A percentile compares a stretch with the other conserved stretches of the same genome.
These are phyloP conservation scores for Hirudo medicinalis DNA, from an alignment of 1,140 invertebrate species.

Conservation along the genomic window DNA sequence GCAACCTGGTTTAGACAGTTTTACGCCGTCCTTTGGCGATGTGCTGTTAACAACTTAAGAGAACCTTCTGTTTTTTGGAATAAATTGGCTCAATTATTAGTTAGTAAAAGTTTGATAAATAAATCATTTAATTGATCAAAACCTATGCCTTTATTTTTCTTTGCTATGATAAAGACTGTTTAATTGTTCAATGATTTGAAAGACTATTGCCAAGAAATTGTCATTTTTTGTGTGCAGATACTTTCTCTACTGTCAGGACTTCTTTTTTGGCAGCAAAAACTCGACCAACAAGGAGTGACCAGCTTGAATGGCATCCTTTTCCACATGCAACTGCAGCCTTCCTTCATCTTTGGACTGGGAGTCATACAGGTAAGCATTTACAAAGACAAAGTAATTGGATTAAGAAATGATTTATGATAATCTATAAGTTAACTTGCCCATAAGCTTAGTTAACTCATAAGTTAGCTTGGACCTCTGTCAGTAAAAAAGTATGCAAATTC, in stretches of 20 bases:
- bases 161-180: too few relatives aligned
- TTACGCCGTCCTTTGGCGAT: constrained; percentile 72
- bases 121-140: neutral
- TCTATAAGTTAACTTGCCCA: too few relatives aligned
- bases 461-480: too few relatives aligned
- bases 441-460: too few relatives aligned
- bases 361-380: constrained; percentile 32
- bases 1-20: constrained; percentile 77
- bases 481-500: too few relatives aligned
- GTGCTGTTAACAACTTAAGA: constrained; percentile 70
- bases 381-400: neutral
- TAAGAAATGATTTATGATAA: too few relatives aligned
- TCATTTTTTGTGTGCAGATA: constrained; percentile 40
- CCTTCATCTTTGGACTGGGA: constrained; percentile 35
- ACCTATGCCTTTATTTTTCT: too few relatives aligned
- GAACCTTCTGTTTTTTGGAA: constrained; percentile 80
- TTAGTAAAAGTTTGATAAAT: constrained; percentile 47
- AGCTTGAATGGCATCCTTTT: constrained; percentile 93
- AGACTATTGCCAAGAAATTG: constrained; percentile 10
- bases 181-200: too few relatives aligned
- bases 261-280: constrained; percentile 70
- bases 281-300: constrained; percentile 75
- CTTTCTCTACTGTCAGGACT: constrained; percentile 70
- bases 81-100: constrained; percentile 69
- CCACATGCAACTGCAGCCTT: constrained; percentile 75